Base-by-base conservation (phyloP, 1,140 invertebrate genomes). In the Stegodyphus dumicola region DNA sequence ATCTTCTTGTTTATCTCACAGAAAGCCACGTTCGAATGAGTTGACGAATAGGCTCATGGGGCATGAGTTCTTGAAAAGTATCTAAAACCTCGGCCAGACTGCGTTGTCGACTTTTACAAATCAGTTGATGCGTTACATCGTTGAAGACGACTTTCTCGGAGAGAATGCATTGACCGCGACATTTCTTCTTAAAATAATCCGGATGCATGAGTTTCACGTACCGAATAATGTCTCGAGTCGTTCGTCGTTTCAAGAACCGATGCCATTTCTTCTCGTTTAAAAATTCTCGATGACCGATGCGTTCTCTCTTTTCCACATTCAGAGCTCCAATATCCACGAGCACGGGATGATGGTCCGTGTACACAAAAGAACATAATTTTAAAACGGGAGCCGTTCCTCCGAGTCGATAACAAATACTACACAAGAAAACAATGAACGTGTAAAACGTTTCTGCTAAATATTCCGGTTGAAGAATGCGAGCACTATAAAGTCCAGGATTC, bases 251-350 rank as follows among this genome's bases (percentile, higher is more conserved):
- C 9, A 80, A 49, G 60, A 80, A 80, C 3, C 67, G n/a, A 48
- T 70, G 17, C 78, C 78, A 80, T 80, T 80, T 80, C 10, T 71
- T 80, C 49, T 70, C 54, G 18, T 71, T 80, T 15, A 80, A 56
- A 7, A 54, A 7, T 5, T 80, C 52, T n/a, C 11, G 10, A 4
- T 48, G 48, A 33, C 51, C 51, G 7, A 70, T 79, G 33, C 70
- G 52, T 53, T 69, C 65, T 18, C 77, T 0, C 5, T 54, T 49
- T 3, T 53, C 48, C 33, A 17, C 53, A 54, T 78, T 78, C 33
- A 33, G 33, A 33, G 33, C 33, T 6, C 78, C 78, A 6, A 80
- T 17, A 60, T 71, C 67, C 15, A 71, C 52, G 17, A 80, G 66
- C 6, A 80, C 67, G 2, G 78, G 52, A 80, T 80, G 54, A n/a